Base-by-base conservation (phyloP, 1,140 invertebrate species). In the Acromyrmex charruanus region DNA sequence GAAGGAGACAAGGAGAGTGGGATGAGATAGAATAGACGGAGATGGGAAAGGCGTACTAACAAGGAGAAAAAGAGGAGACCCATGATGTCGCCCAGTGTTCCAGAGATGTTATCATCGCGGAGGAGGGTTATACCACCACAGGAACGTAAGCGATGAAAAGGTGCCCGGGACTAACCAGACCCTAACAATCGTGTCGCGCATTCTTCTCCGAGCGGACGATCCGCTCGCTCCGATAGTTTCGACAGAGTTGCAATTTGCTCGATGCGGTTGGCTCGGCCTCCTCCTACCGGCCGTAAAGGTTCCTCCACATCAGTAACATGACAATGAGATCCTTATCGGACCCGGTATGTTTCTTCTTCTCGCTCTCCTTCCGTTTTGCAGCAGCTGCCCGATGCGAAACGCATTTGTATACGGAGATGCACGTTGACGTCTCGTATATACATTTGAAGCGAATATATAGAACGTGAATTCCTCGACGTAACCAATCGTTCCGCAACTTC, bases 211-310 rank as follows among this genome's bases (percentile, higher is more conserved):
- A 80, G 74, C 55, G 65, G 66, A 85, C 85, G 89, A 90, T 90
- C 88, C 85, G 89, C 61, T 89, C 88, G 89, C 63, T 61, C 88
- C 88, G 89, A 89, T 90, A 90, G 89, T 90, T 90, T 93, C 91
- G 92, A 93, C 92, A 93, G 91, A 92, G 87, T 92, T 86, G 91
- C 91, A 93, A 93, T 92, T 92, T 92, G 88, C 87, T 91, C 82
- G 87, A 81, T 85, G 82, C 75, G 87, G 82, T 66, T 28, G 87
- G 53, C 82, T 63, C 75, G 16, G 35, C 71, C 65, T 39, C 59
- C 74, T 58, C 58, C 72, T 44, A 68, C 66, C 81, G 69, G 16
- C 79, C 61, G 53, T 77, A 80, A 77, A 71, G 86, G 79, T 55
- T 80, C 80, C 69, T 89, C 74, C 88, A 81, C 88, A 87, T 69